A percentile compares a stretch with the other conserved stretches of the same genome.
These are phyloP conservation scores for Calliopum simillimum DNA, from an alignment of 2,888 invertebrate species.

Conservation along the genomic window DNA sequence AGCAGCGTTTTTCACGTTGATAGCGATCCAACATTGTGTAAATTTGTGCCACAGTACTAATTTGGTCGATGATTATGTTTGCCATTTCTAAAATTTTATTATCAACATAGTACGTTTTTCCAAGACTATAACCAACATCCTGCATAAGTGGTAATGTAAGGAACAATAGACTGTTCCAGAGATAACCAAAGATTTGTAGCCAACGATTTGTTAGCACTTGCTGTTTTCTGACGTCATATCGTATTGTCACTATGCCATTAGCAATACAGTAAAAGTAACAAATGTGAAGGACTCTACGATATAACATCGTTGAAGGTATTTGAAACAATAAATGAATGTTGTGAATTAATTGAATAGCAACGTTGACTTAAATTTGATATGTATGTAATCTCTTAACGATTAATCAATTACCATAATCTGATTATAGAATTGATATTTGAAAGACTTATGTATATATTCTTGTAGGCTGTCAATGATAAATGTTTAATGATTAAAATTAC, in stretches of 20 bases:
- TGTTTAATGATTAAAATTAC: no score
- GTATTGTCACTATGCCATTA: conserved; percentile 4
- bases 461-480: no score
- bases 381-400: no score
- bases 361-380: no score
- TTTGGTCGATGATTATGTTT: not conserved
- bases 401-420: no score
- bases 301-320: not conserved
- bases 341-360: no score
- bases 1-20: conserved; percentile 1
- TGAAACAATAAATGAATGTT: not conserved
- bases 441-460: no score
- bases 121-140: not conserved
- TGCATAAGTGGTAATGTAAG: not conserved
- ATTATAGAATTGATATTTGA: no score
- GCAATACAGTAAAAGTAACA: conserved; percentile 1
- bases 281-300: not conserved
- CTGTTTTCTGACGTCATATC: conserved; percentile 4
- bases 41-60: not conserved
- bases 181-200: not conserved
- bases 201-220: not conserved
- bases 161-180: not conserved
- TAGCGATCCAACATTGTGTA: conserved; percentile 7
- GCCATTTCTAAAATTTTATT: no score
- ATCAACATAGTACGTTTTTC: no score